These are phyloP conservation scores for Tineola bisselliella DNA, from an alignment of 2,888 invertebrate genomes.

Conservation along the genomic window DNA sequence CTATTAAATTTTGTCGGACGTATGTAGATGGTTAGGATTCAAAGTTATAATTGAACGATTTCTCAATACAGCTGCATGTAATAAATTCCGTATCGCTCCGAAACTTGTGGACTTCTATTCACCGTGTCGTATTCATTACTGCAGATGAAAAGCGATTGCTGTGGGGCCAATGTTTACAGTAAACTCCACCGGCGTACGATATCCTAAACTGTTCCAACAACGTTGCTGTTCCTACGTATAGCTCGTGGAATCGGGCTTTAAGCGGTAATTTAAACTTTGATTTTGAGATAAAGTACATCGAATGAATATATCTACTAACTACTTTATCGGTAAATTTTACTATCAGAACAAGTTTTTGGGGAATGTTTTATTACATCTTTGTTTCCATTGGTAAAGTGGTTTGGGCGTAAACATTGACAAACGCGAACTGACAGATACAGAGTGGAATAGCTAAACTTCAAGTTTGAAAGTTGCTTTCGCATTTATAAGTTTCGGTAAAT, in stretches of 20 bases:
- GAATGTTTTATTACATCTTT: no score
- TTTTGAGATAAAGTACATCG: no score
- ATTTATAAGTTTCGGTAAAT: no score
- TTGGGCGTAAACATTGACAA: no score
- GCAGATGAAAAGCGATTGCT: constrained; percentile 12
- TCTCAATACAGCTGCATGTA: constrained; percentile 3
- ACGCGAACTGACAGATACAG: no score
- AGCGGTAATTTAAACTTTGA: neutral
- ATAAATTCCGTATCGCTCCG: neutral
- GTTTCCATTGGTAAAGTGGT: no score
- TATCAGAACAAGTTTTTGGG: no score
- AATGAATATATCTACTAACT: no score
- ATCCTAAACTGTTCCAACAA: constrained; percentile 1
- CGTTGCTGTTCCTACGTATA: neutral
- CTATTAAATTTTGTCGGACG: no score
- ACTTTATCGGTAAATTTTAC: no score
- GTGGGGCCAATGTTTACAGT: neutral
- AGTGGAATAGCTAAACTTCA: no score
- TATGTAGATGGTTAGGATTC: neutral
- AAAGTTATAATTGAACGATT: neutral
- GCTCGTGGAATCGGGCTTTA: neutral
- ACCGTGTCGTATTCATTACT: neutral
- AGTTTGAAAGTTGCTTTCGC: no score
- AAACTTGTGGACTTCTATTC: neutral
- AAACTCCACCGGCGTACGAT: neutral